These are phyloP conservation scores for Phainopepla nitens DNA, from an alignment of 2,113 vertebrate species.

Conservation along the genomic window DNA sequence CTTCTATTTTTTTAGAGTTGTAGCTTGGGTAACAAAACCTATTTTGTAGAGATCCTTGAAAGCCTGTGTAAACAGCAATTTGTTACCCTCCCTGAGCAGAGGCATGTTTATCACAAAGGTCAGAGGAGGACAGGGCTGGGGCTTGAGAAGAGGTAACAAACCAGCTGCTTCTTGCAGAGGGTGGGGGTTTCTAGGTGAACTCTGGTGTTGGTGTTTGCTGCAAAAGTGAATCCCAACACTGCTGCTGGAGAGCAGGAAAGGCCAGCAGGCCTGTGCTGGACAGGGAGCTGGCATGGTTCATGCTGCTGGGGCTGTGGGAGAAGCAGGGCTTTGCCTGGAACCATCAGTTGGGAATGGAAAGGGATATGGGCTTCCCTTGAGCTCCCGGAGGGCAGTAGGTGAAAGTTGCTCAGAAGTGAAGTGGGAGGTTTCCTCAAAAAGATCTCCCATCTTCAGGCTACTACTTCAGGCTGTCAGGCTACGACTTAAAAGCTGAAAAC, in stretches of 20 bases:
- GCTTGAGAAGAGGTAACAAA: not conserved
- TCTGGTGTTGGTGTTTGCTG: not conserved
- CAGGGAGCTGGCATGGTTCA: rapidly evolving
- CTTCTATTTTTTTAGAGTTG: not conserved
- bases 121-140: not conserved
- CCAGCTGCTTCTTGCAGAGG: not conserved
- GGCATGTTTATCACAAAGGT: not conserved
- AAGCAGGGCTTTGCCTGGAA: not conserved
- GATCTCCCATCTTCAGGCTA: not conserved
- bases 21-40: not conserved
- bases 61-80: not conserved
- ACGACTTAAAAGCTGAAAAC: not conserved
- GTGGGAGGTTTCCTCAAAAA: not conserved
- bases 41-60: not conserved
- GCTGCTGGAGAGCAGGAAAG: not conserved
- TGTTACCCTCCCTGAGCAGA: not conserved
- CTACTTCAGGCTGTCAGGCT: not conserved
- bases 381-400: not conserved
- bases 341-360: not conserved
- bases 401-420: not conserved
- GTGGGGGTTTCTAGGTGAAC: not conserved
- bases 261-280: not conserved
- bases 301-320: not conserved
- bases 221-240: not conserved
- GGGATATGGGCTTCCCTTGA: not conserved